Evolutionary conservation across 1,140 invertebrate genomes (phyloP), one percentile per base, ranked within the genome.

Genomic region (Dermatophagoides farinae): DNA sequence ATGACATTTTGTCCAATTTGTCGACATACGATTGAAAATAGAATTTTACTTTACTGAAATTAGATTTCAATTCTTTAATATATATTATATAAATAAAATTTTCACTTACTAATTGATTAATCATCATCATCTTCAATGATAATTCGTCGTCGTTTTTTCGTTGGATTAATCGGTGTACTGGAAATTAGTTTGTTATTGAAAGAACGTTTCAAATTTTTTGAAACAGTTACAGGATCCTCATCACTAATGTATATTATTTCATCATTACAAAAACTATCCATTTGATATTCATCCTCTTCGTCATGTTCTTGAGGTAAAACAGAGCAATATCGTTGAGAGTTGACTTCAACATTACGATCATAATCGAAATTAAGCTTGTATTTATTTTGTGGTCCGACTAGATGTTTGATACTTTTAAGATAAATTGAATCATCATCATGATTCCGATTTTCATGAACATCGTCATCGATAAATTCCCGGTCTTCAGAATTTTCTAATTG

Each of bases 1-100:
- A 93, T 97, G 81, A 82, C 83, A 57, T 90, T 93, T 67, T 97
- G 92, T 72, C 92, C 92, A 9, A 97, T 97, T 67, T 97, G 92
- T 73, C 79, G 92, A 60, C 96, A 97, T 74, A 79, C 84, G 55
- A 88, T 97, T 20, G 89, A 95, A 71, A 92, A 92, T 71, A 78
- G 89, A 63, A 96, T 97, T 69, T 75, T 97, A 38, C 79, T 97
- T 2, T 97, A 95, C 25, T 55, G 25, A 44, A 38, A 14, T 55
- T 14, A 52, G 12, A 25, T 52, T 52, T 16, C 18, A 16, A 16
- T 16, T 39, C 16, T 52, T 16, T 52, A 52, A 43, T 43, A 16
- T 43, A 14, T 16, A 43, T 14, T 43, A 16, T 43, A 43, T 43
- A 43, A 43, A 43, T 18, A 16, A 43, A 43, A 43, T 43, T 16